Percentiles rank a stretch among this genome's conserved stretches.
Evolutionary conservation across 2,797 vertebrate genomes (phyloP).

Genomic region (Chloroceryle amazona): DNA sequence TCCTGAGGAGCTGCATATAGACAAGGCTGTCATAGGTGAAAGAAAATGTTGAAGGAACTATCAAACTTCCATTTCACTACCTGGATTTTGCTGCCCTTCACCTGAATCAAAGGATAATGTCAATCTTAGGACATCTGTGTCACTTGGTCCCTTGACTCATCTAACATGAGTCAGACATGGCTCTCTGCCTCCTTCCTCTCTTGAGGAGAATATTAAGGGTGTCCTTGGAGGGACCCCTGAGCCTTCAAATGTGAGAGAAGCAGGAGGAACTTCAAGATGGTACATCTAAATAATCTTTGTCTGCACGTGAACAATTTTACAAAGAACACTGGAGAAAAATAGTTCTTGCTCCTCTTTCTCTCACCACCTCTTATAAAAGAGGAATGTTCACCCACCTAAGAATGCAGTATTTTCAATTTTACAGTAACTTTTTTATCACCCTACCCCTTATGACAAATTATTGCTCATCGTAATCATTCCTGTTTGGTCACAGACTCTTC

Average conservation of each 20-base stretch:
- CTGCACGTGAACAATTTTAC: not conserved
- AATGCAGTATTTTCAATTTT: not conserved
- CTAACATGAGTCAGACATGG: not conserved
- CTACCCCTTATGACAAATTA: not conserved
- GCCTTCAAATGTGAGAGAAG: not conserved
- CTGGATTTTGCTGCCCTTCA: not conserved
- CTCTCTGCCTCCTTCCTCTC: not conserved
- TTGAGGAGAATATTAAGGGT: not conserved
- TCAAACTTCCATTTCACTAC: not conserved
- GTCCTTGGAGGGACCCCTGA: not conserved
- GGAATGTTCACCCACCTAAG: not conserved
- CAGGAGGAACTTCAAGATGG: not conserved
- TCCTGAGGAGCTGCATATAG: not conserved
- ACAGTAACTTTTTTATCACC: fast-evolving
- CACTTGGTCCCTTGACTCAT: not conserved
- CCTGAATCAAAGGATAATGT: not conserved
- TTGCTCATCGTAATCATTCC: not conserved
- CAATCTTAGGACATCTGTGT: not conserved
- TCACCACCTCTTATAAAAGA: not conserved
- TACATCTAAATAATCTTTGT: too few species aligned
- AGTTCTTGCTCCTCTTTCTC: not conserved
- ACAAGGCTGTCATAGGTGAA: not conserved
- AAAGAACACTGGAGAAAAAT: not conserved
- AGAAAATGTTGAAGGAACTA: not conserved
- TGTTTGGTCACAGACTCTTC: not conserved